phyloP scores from a whole-genome alignment of 2,113 vertebrate species.

The Thomomys bottae region DNA sequence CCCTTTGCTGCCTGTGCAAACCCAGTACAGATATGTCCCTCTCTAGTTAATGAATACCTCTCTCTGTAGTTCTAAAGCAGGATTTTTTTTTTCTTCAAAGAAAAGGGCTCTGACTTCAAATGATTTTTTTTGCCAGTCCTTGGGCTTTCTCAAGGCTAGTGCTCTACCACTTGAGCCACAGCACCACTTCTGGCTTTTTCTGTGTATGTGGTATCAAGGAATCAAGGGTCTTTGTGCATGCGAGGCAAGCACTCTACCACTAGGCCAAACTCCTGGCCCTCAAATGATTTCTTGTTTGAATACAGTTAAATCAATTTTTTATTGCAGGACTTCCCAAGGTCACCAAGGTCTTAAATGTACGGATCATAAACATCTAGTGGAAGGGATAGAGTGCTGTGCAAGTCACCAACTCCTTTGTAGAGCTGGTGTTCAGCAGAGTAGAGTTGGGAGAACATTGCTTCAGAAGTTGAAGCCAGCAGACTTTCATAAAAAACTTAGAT shows the following conservation, averaged over 20 bases:
- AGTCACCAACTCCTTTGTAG: neutral
- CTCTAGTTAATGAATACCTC: no score
- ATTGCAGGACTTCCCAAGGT: neutral
- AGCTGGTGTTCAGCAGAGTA: neutral
- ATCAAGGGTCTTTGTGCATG: no score
- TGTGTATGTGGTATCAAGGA: no score
- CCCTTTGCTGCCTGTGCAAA: neutral
- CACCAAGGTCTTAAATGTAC: neutral
- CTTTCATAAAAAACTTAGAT: neutral
- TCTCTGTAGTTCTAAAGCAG: neutral
- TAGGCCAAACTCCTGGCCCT: no score
- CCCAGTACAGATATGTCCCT: neutral
- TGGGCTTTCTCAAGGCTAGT: no score
- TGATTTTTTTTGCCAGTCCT: no score
- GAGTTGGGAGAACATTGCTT: neutral
- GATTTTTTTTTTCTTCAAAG: neutral
- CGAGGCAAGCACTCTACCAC: no score
- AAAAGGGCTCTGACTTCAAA: neutral
- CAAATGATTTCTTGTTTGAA: neutral
- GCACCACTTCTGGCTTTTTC: no score
- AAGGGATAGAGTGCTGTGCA: neutral
- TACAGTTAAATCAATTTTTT: neutral
- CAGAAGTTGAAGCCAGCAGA: conserved; percentile 1
- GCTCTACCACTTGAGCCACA: no score
- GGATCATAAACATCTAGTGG: neutral